These are phyloP conservation scores for Stenopsyche tienmushanensis DNA, from an alignment of 1,140 invertebrate genomes.

Conservation along the genomic window DNA sequence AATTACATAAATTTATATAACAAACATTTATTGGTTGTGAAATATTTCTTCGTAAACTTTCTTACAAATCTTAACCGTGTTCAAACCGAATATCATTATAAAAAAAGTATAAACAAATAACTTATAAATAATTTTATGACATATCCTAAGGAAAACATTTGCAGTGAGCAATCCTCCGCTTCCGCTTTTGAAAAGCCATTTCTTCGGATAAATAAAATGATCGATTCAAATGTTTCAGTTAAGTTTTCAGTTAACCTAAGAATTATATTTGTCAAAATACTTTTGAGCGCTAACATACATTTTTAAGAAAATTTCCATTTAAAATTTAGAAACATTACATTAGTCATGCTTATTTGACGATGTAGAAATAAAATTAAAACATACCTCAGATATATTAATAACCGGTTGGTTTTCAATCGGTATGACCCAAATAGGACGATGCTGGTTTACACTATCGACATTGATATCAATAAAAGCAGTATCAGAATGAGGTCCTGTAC, in stretches of 20 bases:
- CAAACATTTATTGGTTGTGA: constrained; percentile 15
- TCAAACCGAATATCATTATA: too few species aligned
- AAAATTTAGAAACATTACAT: constrained; percentile 1
- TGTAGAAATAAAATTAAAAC: constrained; percentile 15
- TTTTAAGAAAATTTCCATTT: too few species aligned
- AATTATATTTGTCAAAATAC: too few species aligned
- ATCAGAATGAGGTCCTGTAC: constrained; percentile 66
- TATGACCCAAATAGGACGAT: constrained; percentile 78
- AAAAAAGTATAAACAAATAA: too few species aligned
- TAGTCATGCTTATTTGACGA: not conserved
- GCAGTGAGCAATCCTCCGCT: too few species aligned
- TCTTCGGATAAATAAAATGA: too few species aligned
- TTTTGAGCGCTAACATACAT: not conserved
- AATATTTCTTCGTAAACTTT: not conserved
- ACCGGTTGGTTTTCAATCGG: constrained; percentile 74
- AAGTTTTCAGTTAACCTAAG: too few species aligned
- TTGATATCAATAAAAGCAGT: constrained; percentile 72
- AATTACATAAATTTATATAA: constrained; percentile 17
- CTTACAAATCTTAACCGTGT: not conserved
- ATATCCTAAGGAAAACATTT: too few species aligned
- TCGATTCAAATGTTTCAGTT: too few species aligned
- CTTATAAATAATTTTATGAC: too few species aligned
- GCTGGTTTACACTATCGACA: constrained; percentile 81
- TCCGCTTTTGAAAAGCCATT: too few species aligned
- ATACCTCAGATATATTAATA: constrained; percentile 76